These are phyloP conservation scores for Rhamphomyia laevipes DNA, from an alignment of 2,888 invertebrate genomes.

Conservation along the genomic window DNA sequence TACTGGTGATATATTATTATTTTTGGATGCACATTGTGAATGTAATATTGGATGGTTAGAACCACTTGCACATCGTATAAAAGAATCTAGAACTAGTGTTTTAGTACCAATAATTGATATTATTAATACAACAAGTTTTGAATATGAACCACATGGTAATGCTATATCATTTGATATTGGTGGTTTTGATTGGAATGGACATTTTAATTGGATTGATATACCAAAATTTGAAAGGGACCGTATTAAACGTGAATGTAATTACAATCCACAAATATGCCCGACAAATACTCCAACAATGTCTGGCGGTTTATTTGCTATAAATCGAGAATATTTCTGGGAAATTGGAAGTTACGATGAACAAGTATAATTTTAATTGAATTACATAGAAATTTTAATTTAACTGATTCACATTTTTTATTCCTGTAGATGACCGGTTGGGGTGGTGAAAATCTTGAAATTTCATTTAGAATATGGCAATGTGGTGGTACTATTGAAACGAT, in stretches of 20 bases:
- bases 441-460: conserved; percentile 91
- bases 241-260: conserved; percentile 27
- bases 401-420: not conserved
- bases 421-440: conserved; percentile 81
- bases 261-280: conserved; percentile 19
- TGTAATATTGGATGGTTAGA: conserved; percentile 71
- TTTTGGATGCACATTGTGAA: conserved; percentile 90
- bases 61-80: conserved; percentile 76
- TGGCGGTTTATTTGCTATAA: conserved; percentile 84
- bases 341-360: conserved; percentile 76
- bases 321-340: conserved; percentile 82
- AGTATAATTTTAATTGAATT: conserved; percentile 27
- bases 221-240: conserved; percentile 32
- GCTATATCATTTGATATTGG: conserved; percentile 37
- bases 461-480: conserved; percentile 71
- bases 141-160: conserved; percentile 38
- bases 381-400: not conserved
- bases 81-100: conserved; percentile 65
- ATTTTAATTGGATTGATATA: conserved; percentile 77
- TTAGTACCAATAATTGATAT: conserved; percentile 93
- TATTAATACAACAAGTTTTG: conserved; percentile 53
- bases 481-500: conserved; percentile 82
- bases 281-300: conserved; percentile 80
- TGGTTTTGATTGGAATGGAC: conserved; percentile 60
- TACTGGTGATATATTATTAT: conserved; percentile 65